These are phyloP conservation scores for Clinocottus analis DNA, from an alignment of 2,113 vertebrate species.

Conservation along the genomic window DNA sequence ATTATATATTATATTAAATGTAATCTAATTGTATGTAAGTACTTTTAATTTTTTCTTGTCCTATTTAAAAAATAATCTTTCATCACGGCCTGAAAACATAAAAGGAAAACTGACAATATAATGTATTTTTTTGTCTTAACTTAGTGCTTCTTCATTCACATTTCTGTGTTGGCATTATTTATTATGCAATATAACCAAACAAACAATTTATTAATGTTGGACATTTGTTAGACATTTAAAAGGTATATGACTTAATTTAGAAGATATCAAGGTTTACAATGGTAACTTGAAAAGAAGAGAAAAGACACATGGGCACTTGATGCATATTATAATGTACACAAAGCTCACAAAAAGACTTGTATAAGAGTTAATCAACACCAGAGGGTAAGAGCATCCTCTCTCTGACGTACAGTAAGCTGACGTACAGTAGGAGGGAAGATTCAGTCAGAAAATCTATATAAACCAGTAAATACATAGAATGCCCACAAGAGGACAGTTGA, in stretches of 20 bases:
- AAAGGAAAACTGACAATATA: no score
- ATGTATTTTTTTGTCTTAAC: no score
- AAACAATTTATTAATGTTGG: neutral
- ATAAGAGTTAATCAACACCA: neutral
- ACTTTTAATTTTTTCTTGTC: neutral
- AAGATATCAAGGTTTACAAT: neutral
- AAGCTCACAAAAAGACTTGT: neutral
- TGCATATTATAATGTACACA: neutral
- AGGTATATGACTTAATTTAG: neutral
- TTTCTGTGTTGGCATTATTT: neutral
- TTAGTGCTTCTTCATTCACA: neutral
- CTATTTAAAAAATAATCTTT: neutral
- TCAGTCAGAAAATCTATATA: constrained; percentile 35
- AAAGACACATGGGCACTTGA: neutral
- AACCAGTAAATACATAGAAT: constrained; percentile 3
- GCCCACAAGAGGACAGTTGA: neutral
- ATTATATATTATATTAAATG: neutral
- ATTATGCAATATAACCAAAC: neutral
- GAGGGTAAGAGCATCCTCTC: neutral
- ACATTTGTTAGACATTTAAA: no score
- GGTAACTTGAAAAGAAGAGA: neutral
- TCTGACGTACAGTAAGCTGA: neutral
- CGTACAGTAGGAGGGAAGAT: neutral
- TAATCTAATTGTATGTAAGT: neutral
- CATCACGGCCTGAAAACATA: neutral